Evolutionary conservation across 2,113 vertebrate species (phyloP).

Genomic region (Eulemur rufifrons): DNA sequence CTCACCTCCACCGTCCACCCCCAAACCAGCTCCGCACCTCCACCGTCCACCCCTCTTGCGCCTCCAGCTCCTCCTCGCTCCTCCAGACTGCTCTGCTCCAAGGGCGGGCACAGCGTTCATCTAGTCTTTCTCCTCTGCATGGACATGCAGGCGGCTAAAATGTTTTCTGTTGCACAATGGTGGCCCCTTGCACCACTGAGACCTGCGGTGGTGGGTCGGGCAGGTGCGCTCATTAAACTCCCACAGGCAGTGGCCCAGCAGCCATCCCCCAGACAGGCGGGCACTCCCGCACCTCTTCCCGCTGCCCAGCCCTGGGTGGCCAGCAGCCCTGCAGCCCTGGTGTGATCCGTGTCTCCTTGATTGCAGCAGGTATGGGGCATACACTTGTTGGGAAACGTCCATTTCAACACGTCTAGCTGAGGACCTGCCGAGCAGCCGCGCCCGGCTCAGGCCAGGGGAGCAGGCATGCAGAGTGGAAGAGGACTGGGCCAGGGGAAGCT

Average conservation of each 20-base stretch:
- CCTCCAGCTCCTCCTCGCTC: background rate
- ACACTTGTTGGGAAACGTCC: background rate
- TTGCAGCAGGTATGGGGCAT: accelerated
- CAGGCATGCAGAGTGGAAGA: background rate
- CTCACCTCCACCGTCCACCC: too few relatives aligned
- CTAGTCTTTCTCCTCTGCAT: background rate
- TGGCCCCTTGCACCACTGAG: background rate
- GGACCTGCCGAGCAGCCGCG: background rate
- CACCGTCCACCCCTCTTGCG: too few relatives aligned
- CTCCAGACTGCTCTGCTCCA: background rate
- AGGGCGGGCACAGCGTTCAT: accelerated
- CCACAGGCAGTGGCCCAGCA: accelerated
- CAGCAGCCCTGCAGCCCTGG: accelerated
- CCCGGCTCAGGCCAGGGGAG: background rate
- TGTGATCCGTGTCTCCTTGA: background rate
- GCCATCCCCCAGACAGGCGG: too few relatives aligned
- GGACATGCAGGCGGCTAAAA: background rate
- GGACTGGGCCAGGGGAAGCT: background rate
- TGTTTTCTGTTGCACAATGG: background rate
- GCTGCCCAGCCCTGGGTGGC: background rate
- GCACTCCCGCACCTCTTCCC: background rate
- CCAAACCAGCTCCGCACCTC: too few relatives aligned
- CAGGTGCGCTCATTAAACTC: background rate
- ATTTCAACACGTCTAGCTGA: background rate
- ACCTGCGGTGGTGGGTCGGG: accelerated